Percentiles rank a stretch among this genome's conserved stretches.
These are phyloP conservation scores for Alaudala cheleensis DNA, from an alignment of 2,113 vertebrate species.

Conservation along the genomic window DNA sequence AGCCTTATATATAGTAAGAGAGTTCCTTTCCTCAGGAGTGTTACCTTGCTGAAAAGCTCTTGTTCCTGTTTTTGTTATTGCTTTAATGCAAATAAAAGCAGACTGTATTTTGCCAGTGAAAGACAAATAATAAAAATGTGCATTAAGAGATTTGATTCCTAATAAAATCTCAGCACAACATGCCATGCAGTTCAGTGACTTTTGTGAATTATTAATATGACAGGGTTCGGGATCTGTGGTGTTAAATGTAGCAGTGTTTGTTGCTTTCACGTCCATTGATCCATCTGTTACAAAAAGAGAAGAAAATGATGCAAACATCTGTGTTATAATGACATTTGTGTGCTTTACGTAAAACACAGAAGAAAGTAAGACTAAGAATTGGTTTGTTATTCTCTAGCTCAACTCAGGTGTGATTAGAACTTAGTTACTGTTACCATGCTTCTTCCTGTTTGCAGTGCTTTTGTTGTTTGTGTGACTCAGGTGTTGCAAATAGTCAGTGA, in stretches of 20 bases:
- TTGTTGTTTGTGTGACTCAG: background rate
- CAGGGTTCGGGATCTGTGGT: background rate
- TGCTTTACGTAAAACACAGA: background rate
- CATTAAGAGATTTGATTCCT: background rate
- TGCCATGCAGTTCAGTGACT: conserved; percentile 1
- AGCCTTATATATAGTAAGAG: background rate
- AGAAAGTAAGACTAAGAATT: background rate
- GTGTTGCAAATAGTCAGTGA: background rate
- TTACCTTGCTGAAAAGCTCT: background rate
- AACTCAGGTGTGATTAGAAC: background rate
- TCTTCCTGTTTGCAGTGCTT: background rate
- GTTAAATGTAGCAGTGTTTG: background rate
- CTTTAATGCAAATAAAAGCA: background rate
- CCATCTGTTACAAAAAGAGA: background rate
- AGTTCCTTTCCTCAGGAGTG: background rate
- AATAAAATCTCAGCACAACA: background rate
- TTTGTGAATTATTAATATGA: conserved; percentile 36
- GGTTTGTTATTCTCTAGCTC: background rate
- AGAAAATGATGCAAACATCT: background rate
- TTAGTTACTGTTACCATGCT: background rate
- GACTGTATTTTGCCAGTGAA: background rate
- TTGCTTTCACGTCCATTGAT: background rate
- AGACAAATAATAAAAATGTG: background rate
- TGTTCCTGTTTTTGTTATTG: background rate
- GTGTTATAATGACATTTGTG: background rate